Evolutionary conservation across 2,113 vertebrate genomes (phyloP).

Genomic region (Tachysurus vachellii): DNA sequence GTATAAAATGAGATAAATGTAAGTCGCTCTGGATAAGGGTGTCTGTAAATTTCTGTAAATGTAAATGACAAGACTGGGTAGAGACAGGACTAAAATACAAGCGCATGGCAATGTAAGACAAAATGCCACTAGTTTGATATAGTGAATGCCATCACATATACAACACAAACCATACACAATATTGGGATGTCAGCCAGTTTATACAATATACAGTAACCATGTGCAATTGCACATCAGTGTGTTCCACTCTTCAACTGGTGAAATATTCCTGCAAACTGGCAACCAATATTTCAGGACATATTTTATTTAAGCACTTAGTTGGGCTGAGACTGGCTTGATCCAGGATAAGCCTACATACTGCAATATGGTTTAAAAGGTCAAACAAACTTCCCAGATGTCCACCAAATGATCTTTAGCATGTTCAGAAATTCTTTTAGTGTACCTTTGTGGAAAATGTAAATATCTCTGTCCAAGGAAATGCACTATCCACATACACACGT

Average conservation of each 20-base stretch:
- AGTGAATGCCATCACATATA: not conserved
- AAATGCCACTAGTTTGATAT: not conserved
- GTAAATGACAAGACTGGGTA: not conserved
- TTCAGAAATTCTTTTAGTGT: not conserved
- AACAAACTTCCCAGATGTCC: not conserved
- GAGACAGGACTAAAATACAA: not conserved
- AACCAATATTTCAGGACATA: not conserved
- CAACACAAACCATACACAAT: not conserved
- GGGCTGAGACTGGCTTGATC: not conserved
- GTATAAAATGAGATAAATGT: too few species aligned
- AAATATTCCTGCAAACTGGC: not conserved
- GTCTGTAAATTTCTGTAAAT: too few species aligned
- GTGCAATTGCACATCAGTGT: not conserved
- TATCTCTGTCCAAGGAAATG: not conserved
- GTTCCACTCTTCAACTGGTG: not conserved
- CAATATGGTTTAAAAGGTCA: not conserved
- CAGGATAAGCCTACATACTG: not conserved
- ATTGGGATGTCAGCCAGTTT: not conserved
- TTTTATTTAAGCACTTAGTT: not conserved
- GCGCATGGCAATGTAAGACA: not conserved
- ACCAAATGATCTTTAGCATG: not conserved
- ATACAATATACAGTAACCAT: not conserved
- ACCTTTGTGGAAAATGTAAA: not conserved
- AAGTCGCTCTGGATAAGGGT: too few species aligned
- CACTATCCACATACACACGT: not conserved